phyloP scores from a whole-genome alignment of 2,113 vertebrate species.

The Pongo abelii region DNA sequence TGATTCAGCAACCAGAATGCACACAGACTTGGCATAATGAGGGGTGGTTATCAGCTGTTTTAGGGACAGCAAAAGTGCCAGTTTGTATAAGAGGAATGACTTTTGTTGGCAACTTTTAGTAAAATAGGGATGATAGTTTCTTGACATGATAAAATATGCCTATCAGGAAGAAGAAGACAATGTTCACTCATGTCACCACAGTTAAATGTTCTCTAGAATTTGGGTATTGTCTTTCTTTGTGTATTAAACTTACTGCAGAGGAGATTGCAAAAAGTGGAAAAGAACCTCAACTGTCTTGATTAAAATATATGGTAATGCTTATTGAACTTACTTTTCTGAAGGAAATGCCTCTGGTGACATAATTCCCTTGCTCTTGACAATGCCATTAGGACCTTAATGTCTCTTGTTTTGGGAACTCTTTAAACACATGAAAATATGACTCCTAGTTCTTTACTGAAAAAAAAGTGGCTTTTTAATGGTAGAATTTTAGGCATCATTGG shows the following conservation, averaged over 20 bases:
- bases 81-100: not conserved
- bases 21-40: not conserved
- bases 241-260: conserved; percentile 64
- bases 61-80: not conserved
- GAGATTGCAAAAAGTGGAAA: conserved; percentile 51
- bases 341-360: no score
- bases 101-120: conserved; percentile 34
- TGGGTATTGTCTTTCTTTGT: conserved; percentile 64
- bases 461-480: not conserved
- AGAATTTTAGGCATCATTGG: not conserved
- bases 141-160: conserved; percentile 3
- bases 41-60: not conserved
- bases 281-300: not conserved
- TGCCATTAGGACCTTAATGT: not conserved
- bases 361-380: not conserved
- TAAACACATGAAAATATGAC: not conserved
- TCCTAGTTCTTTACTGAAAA: not conserved
- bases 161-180: not conserved
- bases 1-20: not conserved
- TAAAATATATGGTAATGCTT: conserved; percentile 27
- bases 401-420: not conserved
- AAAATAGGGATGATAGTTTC: conserved; percentile 15
- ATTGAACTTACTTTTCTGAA: not conserved
- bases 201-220: conserved; percentile 36
- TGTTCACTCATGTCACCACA: not conserved